phyloP scores from a whole-genome alignment of 2,797 vertebrate species.

The Aeoliscus strigatus region DNA sequence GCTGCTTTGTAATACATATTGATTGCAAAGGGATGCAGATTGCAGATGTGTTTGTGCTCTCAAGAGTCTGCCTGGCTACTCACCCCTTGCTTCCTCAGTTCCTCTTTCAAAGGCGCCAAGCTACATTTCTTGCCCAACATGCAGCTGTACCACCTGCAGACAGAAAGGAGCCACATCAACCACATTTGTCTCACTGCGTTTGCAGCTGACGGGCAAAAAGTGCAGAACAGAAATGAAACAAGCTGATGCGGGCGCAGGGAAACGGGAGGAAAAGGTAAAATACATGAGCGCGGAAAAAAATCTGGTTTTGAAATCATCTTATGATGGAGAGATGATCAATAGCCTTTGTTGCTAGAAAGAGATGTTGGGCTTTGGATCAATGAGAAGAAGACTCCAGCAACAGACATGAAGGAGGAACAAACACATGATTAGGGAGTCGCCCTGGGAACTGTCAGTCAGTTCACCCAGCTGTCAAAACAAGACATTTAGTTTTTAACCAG shows the following conservation, averaged over 20 bases:
- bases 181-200: constrained; percentile 7
- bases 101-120: constrained; percentile 92
- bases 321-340: constrained; percentile 58
- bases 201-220: constrained; percentile 1
- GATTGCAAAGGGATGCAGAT: constrained; percentile 1
- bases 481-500: too few species aligned
- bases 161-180: constrained; percentile 40
- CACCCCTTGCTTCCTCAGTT: constrained; percentile 93
- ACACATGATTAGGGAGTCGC: constrained; percentile 24
- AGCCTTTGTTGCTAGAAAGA: constrained; percentile 45
- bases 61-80: constrained; percentile 47
- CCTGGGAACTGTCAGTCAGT: too few species aligned
- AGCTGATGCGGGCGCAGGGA: constrained; percentile 17
- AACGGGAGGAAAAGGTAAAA: constrained; percentile 15
- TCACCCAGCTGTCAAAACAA: too few species aligned
- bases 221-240: constrained; percentile 44
- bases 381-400: constrained; percentile 25
- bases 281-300: constrained; percentile 34
- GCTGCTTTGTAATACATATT: constrained; percentile 4
- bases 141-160: constrained; percentile 96
- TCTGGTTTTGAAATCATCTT: constrained; percentile 51
- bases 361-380: constrained; percentile 40
- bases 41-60: constrained; percentile 7
- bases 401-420: constrained; percentile 20
- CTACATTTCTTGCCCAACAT: constrained; percentile 99